Base-by-base conservation (phyloP, 2,888 invertebrate genomes). In the Trissolcus brochymenae region DNA sequence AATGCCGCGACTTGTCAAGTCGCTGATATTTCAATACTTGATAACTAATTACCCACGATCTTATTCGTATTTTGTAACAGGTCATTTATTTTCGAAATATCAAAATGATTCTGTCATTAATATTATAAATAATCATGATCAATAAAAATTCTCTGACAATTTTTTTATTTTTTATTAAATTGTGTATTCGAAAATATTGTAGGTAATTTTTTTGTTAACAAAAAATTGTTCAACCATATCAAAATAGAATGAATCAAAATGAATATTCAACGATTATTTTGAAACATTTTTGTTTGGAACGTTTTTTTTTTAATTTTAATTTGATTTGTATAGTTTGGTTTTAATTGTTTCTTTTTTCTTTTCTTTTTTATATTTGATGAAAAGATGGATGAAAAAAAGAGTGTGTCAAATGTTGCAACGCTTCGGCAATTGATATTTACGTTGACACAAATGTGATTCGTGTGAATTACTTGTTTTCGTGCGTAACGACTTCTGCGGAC, bases 1-100 rank as follows among this genome's bases (percentile, higher is more conserved):
- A 25, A 46, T 43, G 67, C 76, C 53, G 73, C 76, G 70, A 73
- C 76, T 71, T 59, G 68, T 74, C 71, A 66, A 41, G 21, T 17
- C 40, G 66, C 55, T 35, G 55, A 21, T 53, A 21, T 35, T 35
- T 35, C 35, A 35, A 35, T 53, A 41, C 76, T 55, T 64, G 73
- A 61, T 80, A 79, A 79, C 78, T 79, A 76, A 79, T 79, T 76
- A 78, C 78, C 75, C 75, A 56, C 68, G 68, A 73, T 70, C 17
- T 16, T 35, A 21, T 43, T 74, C 46, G 57, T 11, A 43, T 54
- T 17, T 14, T 43, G 6, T 41, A 57, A 51, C n/a, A 35, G 25
- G 35, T 29, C 13, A 46, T 29, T 53, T 50, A 25, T 35, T 35
- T 35, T 35, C 9, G 35, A 35, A 35, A 35, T 35, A 7, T 11